Evolutionary conservation across 2,888 invertebrate genomes (phyloP), one percentile per base, ranked within the genome.

Genomic region (Catocala nupta): DNA sequence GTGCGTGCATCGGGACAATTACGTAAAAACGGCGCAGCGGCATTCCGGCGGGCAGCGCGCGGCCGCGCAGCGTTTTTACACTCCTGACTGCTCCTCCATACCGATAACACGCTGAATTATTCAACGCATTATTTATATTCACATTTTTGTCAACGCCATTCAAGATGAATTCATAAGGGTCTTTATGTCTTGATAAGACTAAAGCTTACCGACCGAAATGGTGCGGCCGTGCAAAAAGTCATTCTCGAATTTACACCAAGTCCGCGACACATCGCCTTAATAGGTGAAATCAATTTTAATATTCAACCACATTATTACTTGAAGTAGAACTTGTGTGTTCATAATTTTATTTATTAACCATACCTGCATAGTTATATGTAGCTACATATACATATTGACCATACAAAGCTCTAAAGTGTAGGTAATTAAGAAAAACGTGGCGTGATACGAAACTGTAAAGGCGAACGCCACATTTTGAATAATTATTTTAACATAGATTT

Each of bases 101-200:
- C 92, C 91, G 91, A 93, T 93, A 88, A 82, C 91, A 93, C 93
- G 93, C 94, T 94, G 94, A 91, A 94, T 94, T 86, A 94, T 94
- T 94, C 93, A 94, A 87, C 83, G 83, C 88, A 91, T 89, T 90
- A 91, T 92, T 91, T 92, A 94, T 92, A 92, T 91, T 93, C 92
- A 91, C 92, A 92, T 93, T 94, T 93, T 94, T 93, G 90, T 91
- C 93, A 92, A 92, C 92, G 92, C 93, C 92, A 90, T 92, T 91
- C 89, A 89, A 83, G 86, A 91, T 90, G 87, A 90, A 93, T 92
- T 93, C 92, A 92, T 92, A 91, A 90, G 87, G 86, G 88, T 90
- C 91, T 91, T 93, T 93, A 93, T 92, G 93, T 93, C 93, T 93
- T 93, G 91, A 93, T 94, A 92, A 92, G 89, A 91, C 88, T 92